phyloP scores from a whole-genome alignment of 2,888 invertebrate species.

The Syrista parreyssii region DNA sequence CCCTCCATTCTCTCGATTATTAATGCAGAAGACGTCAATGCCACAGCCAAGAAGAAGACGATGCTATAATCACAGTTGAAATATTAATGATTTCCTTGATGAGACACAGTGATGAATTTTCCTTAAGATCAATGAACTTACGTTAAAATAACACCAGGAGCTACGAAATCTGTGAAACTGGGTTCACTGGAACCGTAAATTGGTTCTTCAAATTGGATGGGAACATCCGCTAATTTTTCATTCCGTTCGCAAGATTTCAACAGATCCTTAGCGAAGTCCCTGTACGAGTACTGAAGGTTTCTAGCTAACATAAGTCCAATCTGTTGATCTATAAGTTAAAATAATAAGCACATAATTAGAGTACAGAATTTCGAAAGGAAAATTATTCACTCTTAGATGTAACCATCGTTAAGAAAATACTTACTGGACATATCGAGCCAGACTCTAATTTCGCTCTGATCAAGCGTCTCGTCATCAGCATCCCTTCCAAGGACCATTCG shows the following conservation, averaged over 20 bases:
- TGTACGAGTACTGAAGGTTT: slow-evolving; percentile 86
- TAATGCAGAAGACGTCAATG: slow-evolving; percentile 90
- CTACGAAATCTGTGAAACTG: slow-evolving; percentile 95
- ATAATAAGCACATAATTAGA: no score
- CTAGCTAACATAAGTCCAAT: slow-evolving; percentile 90
- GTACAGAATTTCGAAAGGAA: no score
- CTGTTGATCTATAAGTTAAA: slow-evolving; percentile 79
- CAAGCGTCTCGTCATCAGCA: slow-evolving; percentile 87
- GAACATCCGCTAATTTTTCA: slow-evolving; percentile 87
- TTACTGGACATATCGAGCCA: slow-evolving; percentile 93
- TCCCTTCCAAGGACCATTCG: slow-evolving; percentile 83
- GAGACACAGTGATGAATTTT: no score
- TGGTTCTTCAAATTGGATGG: slow-evolving; percentile 88
- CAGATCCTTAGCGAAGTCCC: slow-evolving; percentile 82
- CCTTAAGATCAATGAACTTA: slow-evolving; percentile 67
- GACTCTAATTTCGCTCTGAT: slow-evolving; percentile 87
- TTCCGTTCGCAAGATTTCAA: slow-evolving; percentile 81
- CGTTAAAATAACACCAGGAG: slow-evolving; percentile 95
- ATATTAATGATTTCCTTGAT: no score
- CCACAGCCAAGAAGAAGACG: slow-evolving; percentile 96
- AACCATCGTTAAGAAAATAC: slow-evolving; percentile 36
- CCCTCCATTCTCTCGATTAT: slow-evolving; percentile 94
- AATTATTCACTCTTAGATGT: no score
- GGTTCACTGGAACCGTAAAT: slow-evolving; percentile 91
- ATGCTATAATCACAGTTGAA: slow-evolving; percentile 73